Evolutionary conservation across 1,140 invertebrate species (phyloP), one percentile per base, ranked within the genome.

Genomic region (Aphidius gifuensis): DNA sequence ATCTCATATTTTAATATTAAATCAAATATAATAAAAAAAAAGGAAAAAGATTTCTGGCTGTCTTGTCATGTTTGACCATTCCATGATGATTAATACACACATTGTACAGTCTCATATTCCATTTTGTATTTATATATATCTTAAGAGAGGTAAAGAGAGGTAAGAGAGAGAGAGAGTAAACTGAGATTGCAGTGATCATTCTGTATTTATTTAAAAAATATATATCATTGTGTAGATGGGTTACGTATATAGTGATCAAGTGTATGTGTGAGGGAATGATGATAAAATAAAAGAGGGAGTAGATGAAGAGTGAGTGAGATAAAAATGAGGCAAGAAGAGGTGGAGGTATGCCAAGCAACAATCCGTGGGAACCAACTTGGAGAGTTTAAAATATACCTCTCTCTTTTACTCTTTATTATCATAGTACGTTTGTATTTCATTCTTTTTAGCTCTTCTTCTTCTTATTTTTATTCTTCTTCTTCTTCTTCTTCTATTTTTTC

Each of bases 71-170:
- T 38, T 55, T 55, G 61, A 62, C 61, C 45, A 61, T 70, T 71
- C 62, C 65, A 49, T 48, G 69, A 70, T 71, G 70, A 72, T 72
- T 72, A 72, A 72, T 71, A 70, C 60, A 58, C 48, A 49, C 55
- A 45, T 53, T 32, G 23, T 32, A 32, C 23, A 32, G 23, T 32
- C 23, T 32, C 23, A 32, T 32, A 32, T 32, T 32, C 53, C 48
- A 45, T 50, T 39, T 38, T 42, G 39, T 39, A 43, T 42, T 43
- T 38, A 39, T 55, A n/a, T 55, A 40, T 40, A 55, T 0, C 16
- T 0, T 16, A 16, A 16, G 16, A 32, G 23, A 4, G 23, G 23
- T 32, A 32, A n/a, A n/a, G n/a, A 32, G 4, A 32, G 23, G n/a
- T n/a, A n/a, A 32, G 23, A 32, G 16, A 32, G 23, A 32, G 23